A percentile compares a stretch with the other conserved stretches of the same genome.
Evolutionary conservation across 2,113 vertebrate genomes (phyloP).

Genomic region (Illadopsis cleaveri): DNA sequence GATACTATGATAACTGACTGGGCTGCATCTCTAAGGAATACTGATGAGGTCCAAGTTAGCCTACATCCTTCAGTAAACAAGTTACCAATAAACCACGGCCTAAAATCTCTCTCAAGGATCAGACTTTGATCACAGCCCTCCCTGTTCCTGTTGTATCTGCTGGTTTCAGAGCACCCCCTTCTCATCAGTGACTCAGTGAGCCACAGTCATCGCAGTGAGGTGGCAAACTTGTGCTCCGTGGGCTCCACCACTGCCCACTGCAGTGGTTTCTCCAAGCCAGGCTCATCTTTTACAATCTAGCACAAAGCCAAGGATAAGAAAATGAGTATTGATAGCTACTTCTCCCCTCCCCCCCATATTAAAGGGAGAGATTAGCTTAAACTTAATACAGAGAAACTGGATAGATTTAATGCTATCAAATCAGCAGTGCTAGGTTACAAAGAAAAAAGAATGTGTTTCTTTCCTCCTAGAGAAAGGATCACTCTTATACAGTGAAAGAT

Average conservation of each 20-base stretch:
- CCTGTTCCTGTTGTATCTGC: not conserved
- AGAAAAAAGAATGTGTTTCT: not conserved
- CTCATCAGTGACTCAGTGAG: not conserved
- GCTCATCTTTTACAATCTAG: not conserved
- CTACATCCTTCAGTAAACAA: not conserved
- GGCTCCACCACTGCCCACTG: not conserved
- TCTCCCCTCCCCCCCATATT: not conserved
- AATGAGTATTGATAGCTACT: not conserved
- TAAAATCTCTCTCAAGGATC: not conserved
- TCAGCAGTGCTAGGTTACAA: not conserved
- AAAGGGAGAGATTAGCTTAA: not conserved
- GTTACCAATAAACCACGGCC: not conserved
- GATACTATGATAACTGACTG: not conserved
- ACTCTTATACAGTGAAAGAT: not conserved
- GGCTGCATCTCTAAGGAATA: not conserved
- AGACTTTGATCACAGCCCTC: not conserved
- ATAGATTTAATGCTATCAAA: not conserved
- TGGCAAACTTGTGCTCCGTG: not conserved
- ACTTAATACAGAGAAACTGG: not conserved
- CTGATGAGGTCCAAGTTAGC: not conserved
- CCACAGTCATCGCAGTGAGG: not conserved
- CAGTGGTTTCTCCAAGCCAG: not conserved
- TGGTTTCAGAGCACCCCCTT: not conserved
- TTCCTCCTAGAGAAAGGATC: not conserved
- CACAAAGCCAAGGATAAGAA: not conserved